Evolutionary conservation across 37 sponge, comb jelly and placozoan genomes (phyloP).

Genomic region (Spongilla lacustris): DNA sequence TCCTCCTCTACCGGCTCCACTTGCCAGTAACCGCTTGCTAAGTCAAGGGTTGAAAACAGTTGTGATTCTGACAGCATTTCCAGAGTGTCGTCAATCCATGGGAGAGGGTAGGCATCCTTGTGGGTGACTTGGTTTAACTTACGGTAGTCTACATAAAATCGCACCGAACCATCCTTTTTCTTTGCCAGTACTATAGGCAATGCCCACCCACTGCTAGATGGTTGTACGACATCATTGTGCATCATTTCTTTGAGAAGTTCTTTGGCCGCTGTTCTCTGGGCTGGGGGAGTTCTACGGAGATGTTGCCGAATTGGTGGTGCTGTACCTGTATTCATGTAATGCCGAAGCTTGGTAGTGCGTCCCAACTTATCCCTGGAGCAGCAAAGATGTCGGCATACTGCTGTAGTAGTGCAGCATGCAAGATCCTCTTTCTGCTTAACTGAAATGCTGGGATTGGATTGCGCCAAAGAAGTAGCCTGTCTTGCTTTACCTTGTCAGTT

Average conservation of each 20-base stretch:
- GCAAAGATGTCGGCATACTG: conserved; percentile 1
- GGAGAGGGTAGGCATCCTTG: conserved; percentile 16
- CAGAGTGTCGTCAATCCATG: conserved; percentile 8
- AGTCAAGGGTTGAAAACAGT: conserved; percentile 2
- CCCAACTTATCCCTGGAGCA: neutral
- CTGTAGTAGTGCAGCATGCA: neutral
- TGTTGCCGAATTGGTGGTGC: conserved; percentile 9
- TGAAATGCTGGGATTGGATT: too few species aligned
- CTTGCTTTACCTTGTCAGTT: too few species aligned
- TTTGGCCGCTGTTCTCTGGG: too few species aligned
- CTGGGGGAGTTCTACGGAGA: neutral
- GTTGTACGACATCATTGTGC: conserved; percentile 10
- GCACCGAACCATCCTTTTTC: conserved; percentile 9
- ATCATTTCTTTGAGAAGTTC: conserved; percentile 13
- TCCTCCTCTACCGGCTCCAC: conserved; percentile 1
- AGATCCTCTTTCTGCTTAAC: too few species aligned
- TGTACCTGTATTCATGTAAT: neutral
- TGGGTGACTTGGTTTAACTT: conserved; percentile 22
- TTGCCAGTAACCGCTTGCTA: conserved; percentile 9
- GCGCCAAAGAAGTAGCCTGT: too few species aligned
- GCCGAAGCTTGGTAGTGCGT: conserved; percentile 6
- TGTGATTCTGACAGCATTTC: conserved; percentile 10
- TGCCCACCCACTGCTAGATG: conserved; percentile 22
- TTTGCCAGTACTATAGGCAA: conserved; percentile 16
- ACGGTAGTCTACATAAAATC: conserved; percentile 24